phyloP scores from a whole-genome alignment of 2,113 vertebrate genomes.

The Procapra przewalskii region DNA sequence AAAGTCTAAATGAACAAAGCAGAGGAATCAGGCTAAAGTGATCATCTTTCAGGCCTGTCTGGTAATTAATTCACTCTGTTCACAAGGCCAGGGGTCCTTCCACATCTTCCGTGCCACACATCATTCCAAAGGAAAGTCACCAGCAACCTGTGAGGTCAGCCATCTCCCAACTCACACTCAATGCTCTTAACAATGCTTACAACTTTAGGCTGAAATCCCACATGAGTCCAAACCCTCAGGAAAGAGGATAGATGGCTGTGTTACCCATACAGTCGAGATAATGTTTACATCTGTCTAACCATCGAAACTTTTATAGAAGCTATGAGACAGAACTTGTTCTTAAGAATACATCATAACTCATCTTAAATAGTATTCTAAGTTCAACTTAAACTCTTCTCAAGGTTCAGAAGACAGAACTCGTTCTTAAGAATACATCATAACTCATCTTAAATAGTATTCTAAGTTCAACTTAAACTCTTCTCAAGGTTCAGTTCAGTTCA shows the following conservation, averaged over 20 bases:
- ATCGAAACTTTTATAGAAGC: neutral
- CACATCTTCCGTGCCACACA: neutral
- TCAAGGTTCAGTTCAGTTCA: neutral
- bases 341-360: neutral
- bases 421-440: neutral
- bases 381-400: neutral
- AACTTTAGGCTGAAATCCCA: neutral
- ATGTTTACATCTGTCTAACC: neutral
- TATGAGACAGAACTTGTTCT: neutral
- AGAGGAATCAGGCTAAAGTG: neutral
- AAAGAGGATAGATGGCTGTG: neutral
- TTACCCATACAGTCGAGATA: neutral
- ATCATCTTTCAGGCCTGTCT: neutral
- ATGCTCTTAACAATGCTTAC: neutral
- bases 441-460: neutral
- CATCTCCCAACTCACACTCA: neutral
- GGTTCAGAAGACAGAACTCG: neutral
- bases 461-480: neutral
- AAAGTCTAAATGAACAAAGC: neutral
- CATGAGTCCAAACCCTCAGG: neutral
- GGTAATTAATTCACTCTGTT: neutral
- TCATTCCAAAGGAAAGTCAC: neutral
- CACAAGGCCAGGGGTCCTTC: neutral
- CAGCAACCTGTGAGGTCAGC: neutral
- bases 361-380: neutral